These are phyloP conservation scores for Empis livida DNA, from an alignment of 2,888 invertebrate species.

Conservation along the genomic window DNA sequence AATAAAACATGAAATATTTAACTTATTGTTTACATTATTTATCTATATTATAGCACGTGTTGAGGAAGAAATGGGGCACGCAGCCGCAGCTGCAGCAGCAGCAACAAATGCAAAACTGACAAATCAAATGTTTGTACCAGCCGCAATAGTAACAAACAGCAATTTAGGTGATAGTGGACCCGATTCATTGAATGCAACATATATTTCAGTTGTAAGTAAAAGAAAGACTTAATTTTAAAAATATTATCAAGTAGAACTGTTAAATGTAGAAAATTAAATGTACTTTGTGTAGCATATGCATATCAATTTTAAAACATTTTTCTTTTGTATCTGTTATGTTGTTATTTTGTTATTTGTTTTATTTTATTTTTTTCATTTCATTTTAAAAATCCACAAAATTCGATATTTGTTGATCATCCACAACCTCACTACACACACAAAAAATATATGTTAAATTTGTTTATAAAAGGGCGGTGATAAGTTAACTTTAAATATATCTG, in stretches of 20 bases:
- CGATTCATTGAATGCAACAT: slow-evolving; percentile 48
- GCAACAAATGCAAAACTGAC: slow-evolving; percentile 39
- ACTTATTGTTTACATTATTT: slow-evolving; percentile 5
- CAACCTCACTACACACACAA: no score
- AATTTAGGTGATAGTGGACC: slow-evolving; percentile 20
- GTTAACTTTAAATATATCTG: slow-evolving; percentile 50
- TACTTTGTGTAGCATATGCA: not conserved
- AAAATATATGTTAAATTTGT: not conserved
- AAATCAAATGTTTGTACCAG: slow-evolving; percentile 45
- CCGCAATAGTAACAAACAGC: slow-evolving; percentile 31
- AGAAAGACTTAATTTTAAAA: no score
- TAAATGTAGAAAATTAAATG: not conserved
- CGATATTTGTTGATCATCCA: slow-evolving; percentile 1
- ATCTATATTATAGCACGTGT: slow-evolving; percentile 43
- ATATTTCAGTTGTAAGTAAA: slow-evolving; percentile 64
- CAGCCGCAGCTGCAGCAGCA: slow-evolving; percentile 19
- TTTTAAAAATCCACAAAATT: slow-evolving; percentile 3
- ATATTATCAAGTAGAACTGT: no score
- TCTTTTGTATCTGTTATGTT: slow-evolving; percentile 3
- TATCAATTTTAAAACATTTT: slow-evolving; percentile 8
- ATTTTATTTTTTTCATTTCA: slow-evolving; percentile 8
- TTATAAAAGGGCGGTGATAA: slow-evolving; percentile 51
- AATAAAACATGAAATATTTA: not conserved
- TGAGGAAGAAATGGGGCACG: slow-evolving; percentile 39
- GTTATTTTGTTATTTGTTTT: not conserved